phyloP scores from a whole-genome alignment of 2,113 vertebrate species.

The Oostethus manadensis region DNA sequence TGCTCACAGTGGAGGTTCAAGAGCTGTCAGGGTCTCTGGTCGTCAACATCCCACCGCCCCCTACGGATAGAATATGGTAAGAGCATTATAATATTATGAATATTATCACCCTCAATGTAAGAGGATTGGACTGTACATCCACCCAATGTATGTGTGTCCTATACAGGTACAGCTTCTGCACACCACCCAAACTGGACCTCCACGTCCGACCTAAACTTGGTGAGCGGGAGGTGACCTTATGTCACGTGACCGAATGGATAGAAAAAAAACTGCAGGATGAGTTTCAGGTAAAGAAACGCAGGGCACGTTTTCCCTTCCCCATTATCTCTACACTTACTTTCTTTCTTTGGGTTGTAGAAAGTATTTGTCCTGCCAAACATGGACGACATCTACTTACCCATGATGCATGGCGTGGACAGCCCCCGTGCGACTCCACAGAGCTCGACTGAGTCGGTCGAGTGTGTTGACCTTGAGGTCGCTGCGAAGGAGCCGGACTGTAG shows the following conservation, averaged over 20 bases:
- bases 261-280: conserved; percentile 84
- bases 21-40: conserved; percentile 79
- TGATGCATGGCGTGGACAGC: conserved; percentile 74
- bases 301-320: neutral
- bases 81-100: no score
- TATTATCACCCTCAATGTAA: no score
- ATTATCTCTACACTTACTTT: neutral
- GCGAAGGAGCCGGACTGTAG: conserved; percentile 47
- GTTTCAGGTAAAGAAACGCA: conserved; percentile 74
- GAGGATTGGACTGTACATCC: no score
- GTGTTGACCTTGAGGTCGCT: conserved; percentile 25
- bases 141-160: neutral
- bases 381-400: conserved; percentile 83
- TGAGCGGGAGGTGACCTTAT: conserved; percentile 81
- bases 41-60: conserved; percentile 81
- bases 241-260: conserved; percentile 85
- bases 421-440: conserved; percentile 27
- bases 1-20: conserved; percentile 83
- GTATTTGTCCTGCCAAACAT: conserved; percentile 89
- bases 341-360: conserved; percentile 69
- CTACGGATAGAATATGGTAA: conserved; percentile 85
- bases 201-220: conserved; percentile 82
- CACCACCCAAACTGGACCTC: conserved; percentile 80
- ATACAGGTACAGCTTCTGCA: conserved; percentile 83
- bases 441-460: conserved; percentile 52